A percentile compares a stretch with the other conserved stretches of the same genome.
These are phyloP conservation scores for Steromphala cineraria DNA, from an alignment of 2,888 invertebrate genomes.

Conservation along the genomic window DNA sequence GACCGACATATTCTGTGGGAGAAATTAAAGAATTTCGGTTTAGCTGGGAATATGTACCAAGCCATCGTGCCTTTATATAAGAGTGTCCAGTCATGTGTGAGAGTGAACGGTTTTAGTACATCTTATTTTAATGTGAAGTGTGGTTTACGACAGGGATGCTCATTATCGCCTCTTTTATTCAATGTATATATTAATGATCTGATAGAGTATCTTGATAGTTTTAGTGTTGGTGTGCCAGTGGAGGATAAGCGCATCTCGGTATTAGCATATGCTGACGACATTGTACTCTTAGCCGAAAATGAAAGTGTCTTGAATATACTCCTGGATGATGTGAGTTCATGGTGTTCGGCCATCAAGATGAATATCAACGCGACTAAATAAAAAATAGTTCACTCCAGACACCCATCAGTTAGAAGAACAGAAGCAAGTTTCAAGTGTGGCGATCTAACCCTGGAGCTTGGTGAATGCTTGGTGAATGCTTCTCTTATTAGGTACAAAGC, in stretches of 20 bases:
- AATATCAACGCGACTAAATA: background rate
- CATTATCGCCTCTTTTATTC: conserved; percentile 1
- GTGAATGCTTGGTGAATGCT: too few species aligned
- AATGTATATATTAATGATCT: conserved; percentile 4
- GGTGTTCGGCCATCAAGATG: background rate
- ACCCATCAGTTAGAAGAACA: background rate
- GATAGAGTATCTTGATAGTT: background rate
- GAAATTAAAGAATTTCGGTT: background rate
- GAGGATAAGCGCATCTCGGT: background rate
- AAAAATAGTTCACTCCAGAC: conserved; percentile 1
- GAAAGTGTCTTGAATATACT: background rate
- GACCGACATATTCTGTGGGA: background rate
- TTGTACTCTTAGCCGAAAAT: background rate
- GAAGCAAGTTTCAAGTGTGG: background rate
- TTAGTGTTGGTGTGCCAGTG: background rate
- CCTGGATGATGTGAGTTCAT: background rate
- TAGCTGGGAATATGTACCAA: background rate
- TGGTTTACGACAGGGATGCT: background rate
- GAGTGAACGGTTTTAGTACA: background rate
- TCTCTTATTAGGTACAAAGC: too few species aligned
- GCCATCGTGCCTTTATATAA: background rate
- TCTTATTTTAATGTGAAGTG: background rate
- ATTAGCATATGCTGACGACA: background rate
- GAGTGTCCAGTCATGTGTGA: background rate
- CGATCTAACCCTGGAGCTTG: background rate